Evolutionary conservation across 92 coral and sea anemone genomes (phyloP).

Genomic region (Parazoanthus darwini): DNA sequence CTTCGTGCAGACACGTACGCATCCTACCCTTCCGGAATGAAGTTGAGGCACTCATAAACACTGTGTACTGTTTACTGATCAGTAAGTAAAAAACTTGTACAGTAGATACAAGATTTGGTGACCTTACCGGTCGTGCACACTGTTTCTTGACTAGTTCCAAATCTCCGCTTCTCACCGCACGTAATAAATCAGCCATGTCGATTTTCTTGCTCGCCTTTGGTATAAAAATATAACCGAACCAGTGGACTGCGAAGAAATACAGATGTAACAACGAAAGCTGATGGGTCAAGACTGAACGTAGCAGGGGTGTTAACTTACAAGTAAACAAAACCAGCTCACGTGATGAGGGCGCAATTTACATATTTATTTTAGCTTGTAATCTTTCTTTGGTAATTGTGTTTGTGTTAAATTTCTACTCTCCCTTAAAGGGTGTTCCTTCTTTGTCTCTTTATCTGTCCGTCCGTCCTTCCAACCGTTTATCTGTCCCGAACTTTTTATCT

Average conservation of each 20-base stretch:
- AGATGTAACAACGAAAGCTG: background rate
- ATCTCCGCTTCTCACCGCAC: slow-evolving; percentile 81
- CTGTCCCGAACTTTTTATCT: too few relatives aligned
- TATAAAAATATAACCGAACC: background rate
- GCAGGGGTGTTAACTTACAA: background rate
- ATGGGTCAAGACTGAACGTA: background rate
- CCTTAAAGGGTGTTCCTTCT: too few relatives aligned
- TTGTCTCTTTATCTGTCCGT: too few relatives aligned
- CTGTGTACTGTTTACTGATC: background rate
- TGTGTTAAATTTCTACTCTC: too few relatives aligned
- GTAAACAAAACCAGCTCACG: background rate
- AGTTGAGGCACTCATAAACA: background rate
- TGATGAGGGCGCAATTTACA: background rate
- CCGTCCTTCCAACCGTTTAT: too few relatives aligned
- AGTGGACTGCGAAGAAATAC: background rate
- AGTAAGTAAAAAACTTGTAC: background rate
- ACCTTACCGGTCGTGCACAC: slow-evolving; percentile 70
- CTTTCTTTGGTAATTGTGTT: too few relatives aligned
- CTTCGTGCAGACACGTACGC: background rate
- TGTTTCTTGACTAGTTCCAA: slow-evolving; percentile 61
- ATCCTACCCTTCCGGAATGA: background rate
- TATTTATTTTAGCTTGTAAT: too few relatives aligned
- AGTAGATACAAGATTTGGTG: background rate
- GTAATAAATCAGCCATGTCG: slow-evolving; percentile 26
- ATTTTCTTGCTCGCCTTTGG: background rate